Base-by-base conservation (phyloP, 2,797 vertebrate species). In the Odontamblyopus lacepedii region DNA sequence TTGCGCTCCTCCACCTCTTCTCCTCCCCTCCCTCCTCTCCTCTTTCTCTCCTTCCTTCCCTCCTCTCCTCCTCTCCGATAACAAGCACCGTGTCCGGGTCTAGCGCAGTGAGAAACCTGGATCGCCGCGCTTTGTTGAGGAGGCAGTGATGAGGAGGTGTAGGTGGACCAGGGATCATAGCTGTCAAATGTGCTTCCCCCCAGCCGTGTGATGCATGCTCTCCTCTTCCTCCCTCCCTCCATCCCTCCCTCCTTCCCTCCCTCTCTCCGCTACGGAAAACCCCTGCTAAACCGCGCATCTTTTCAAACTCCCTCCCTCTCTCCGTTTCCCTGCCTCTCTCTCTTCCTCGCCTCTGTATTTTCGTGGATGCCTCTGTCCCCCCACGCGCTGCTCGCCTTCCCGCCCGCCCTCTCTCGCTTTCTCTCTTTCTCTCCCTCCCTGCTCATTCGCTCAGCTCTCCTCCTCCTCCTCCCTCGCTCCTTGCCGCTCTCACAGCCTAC, bases 301-400 rank as follows among this genome's bases (percentile, higher is more conserved):
- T 70, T 57, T 78, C 79, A 67, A 70, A 78, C 79, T 68, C 78
- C 63, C 64, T 71, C 71, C 15, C 76, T 62, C 81, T 81, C 74
- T 81, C 86, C 86, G 82, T 48, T 66, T 88, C 89, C 86, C 88
- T 85, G 32, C 32, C 88, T 84, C 86, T 93, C 89, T 89, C 87
- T 23, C 3, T 11, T 44, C 27, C 56, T 62, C 29, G 59, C 29
- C 59, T 61, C 29, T 92, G 87, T 88, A 88, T 91, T 88, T 86
- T 88, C 75, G 81, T 87, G 88, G 91, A 89, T 91, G 89, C 87
- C 87, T 83, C 62, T 83, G 84, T 88, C 85, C 84, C 89, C 85
- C 86, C 80, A 77, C 76, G 77, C 70, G 57, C 77, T 11, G 41
- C 41, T 44, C 12, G 41, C 41, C 63, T 8, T 23, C 55, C 3